phyloP scores from a whole-genome alignment of 2,113 vertebrate genomes.

The Xenopus borealis region DNA sequence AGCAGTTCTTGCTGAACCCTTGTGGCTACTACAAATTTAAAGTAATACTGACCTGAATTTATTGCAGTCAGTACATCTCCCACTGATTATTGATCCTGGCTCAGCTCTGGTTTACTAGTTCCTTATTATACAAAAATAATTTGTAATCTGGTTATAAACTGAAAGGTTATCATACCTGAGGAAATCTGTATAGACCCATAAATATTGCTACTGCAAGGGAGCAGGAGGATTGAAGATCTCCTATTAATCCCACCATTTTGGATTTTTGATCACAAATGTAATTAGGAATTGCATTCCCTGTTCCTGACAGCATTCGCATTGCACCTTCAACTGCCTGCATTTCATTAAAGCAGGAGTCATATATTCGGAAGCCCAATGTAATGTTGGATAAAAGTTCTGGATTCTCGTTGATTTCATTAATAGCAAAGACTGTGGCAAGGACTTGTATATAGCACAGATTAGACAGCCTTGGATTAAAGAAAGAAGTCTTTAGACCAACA shows the following conservation, averaged over 20 bases:
- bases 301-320: slow-evolving; percentile 24
- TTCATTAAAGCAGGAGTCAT: slow-evolving; percentile 25
- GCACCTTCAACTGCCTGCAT: neutral
- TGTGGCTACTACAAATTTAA: too few species aligned
- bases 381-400: slow-evolving; percentile 23
- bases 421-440: slow-evolving; percentile 28
- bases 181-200: slow-evolving; percentile 19
- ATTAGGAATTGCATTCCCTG: neutral
- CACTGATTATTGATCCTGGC: too few species aligned
- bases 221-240: slow-evolving; percentile 12
- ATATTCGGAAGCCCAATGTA: slow-evolving; percentile 38
- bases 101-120: too few species aligned
- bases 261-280: slow-evolving; percentile 7
- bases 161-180: slow-evolving; percentile 28
- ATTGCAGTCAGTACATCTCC: too few species aligned
- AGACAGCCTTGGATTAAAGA: too few species aligned
- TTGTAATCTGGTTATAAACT: too few species aligned
- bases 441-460: neutral
- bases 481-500: too few species aligned
- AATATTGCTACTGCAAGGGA: slow-evolving; percentile 29
- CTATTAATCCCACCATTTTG: slow-evolving; percentile 15
- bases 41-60: too few species aligned
- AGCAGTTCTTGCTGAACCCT: too few species aligned
- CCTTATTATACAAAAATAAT: too few species aligned
- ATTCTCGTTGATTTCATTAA: slow-evolving; percentile 31